These are phyloP conservation scores for Potamilus streckersoni DNA, from an alignment of 1,140 invertebrate genomes.

Conservation along the genomic window DNA sequence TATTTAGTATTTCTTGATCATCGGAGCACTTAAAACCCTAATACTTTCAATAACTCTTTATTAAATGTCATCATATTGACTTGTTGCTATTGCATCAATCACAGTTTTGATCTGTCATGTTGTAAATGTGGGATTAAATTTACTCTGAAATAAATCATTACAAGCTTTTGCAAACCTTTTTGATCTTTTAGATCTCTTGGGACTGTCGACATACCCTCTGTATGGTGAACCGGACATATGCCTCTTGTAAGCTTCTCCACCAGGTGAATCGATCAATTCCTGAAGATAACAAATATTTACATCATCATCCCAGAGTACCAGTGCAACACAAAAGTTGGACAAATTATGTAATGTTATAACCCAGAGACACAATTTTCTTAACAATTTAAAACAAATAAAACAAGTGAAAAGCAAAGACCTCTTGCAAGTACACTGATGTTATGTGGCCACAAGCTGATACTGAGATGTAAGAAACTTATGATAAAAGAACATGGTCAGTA, in stretches of 20 bases:
- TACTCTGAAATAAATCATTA: too few relatives aligned
- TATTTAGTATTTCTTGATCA: too few relatives aligned
- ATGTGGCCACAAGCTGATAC: too few relatives aligned
- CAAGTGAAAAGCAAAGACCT: neutral
- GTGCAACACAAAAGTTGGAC: neutral
- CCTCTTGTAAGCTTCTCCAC: conserved; percentile 32
- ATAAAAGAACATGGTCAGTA: too few relatives aligned
- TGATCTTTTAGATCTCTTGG: conserved; percentile 54
- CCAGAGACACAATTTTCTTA: neutral
- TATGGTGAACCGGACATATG: conserved; percentile 38
- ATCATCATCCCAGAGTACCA: neutral
- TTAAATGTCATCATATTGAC: too few relatives aligned
- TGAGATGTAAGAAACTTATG: too few relatives aligned
- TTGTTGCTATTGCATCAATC: too few relatives aligned
- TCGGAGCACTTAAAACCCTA: too few relatives aligned
- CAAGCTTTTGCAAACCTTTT: neutral
- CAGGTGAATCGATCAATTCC: conserved; percentile 29
- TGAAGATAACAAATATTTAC: neutral
- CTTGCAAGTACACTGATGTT: neutral
- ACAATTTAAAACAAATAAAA: neutral
- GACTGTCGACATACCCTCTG: conserved; percentile 41
- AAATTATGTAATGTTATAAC: neutral
- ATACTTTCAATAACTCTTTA: too few relatives aligned
- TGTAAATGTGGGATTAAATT: too few relatives aligned
- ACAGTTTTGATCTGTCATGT: too few relatives aligned